A percentile compares a stretch with the other conserved stretches of the same genome.
Evolutionary conservation across 2,888 invertebrate genomes (phyloP).

Genomic region (Hedychridium roseum): DNA sequence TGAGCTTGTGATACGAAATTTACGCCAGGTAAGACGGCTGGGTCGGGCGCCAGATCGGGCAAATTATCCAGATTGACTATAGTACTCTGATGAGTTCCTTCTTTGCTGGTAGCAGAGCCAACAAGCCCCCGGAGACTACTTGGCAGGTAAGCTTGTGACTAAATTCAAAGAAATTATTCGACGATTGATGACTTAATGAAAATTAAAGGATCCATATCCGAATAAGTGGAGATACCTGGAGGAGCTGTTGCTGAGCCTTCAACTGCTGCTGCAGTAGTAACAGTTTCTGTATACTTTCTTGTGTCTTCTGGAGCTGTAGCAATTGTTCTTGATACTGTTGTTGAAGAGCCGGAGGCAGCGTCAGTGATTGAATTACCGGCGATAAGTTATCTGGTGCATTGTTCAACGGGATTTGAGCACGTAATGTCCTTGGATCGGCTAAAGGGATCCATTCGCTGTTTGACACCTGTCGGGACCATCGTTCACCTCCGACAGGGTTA

Average conservation of each 20-base stretch:
- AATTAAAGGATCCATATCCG: too few species aligned
- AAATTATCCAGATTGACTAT: slow-evolving; percentile 39
- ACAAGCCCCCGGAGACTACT: too few species aligned
- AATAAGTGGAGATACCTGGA: too few species aligned
- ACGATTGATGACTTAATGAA: too few species aligned
- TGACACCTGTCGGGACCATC: slow-evolving; percentile 60
- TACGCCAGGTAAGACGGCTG: too few species aligned
- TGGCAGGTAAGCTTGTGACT: slow-evolving; percentile 53
- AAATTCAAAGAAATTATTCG: slow-evolving; percentile 1
- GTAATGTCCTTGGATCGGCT: slow-evolving; percentile 44
- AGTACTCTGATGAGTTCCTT: slow-evolving; percentile 41
- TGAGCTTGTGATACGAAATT: too few species aligned
- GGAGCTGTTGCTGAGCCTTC: slow-evolving; percentile 53
- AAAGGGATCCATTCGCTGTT: slow-evolving; percentile 62
- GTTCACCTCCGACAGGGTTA: slow-evolving; percentile 35
- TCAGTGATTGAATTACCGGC: slow-evolving; percentile 33
- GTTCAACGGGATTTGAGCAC: slow-evolving; percentile 8
- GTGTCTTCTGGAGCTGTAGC: slow-evolving; percentile 58
- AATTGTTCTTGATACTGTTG: slow-evolving; percentile 60
- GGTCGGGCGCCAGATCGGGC: slow-evolving; percentile 44
- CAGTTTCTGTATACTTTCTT: slow-evolving; percentile 58
- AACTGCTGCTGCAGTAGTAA: slow-evolving; percentile 56
- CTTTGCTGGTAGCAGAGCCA: too few species aligned
- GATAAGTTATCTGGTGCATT: slow-evolving; percentile 6
- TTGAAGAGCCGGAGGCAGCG: slow-evolving; percentile 55